Percentiles rank a stretch among this genome's conserved stretches.
Evolutionary conservation across 2,113 vertebrate species (phyloP).

Genomic region (Centrocercus urophasianus): DNA sequence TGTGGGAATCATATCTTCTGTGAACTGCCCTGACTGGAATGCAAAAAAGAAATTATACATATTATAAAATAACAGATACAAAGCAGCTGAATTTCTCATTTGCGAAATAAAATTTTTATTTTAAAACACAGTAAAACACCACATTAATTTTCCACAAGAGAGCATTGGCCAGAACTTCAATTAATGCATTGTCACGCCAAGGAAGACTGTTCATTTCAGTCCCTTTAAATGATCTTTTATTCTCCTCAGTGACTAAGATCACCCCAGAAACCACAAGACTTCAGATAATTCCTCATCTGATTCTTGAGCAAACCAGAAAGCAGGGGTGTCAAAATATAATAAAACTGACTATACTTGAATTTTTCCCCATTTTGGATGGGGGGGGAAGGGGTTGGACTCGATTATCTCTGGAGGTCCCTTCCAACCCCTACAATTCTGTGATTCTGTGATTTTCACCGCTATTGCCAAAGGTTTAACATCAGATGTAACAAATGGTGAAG

Average conservation of each 20-base stretch:
- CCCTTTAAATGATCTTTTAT: constrained; percentile 24
- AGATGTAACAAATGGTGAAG: background rate
- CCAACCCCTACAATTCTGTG: too few species aligned
- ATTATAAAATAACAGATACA: constrained; percentile 43
- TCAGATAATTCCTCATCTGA: background rate
- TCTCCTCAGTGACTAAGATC: background rate
- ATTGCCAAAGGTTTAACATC: background rate
- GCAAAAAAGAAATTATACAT: background rate
- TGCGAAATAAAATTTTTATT: background rate
- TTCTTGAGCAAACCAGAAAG: background rate
- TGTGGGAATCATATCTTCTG: constrained; percentile 91
- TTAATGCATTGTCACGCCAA: background rate
- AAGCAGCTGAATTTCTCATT: background rate
- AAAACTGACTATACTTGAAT: background rate
- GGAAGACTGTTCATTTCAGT: background rate
- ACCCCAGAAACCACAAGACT: constrained; percentile 18
- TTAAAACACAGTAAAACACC: background rate
- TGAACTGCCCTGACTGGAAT: constrained; percentile 86
- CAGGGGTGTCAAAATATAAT: background rate
- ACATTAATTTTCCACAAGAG: background rate
- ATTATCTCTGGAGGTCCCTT: too few species aligned
- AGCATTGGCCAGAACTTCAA: background rate
- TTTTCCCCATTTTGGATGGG: background rate
- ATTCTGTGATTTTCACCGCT: background rate
- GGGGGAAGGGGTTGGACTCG: too few species aligned